phyloP scores from a whole-genome alignment of 2,797 vertebrate genomes.

The Gila robusta region DNA sequence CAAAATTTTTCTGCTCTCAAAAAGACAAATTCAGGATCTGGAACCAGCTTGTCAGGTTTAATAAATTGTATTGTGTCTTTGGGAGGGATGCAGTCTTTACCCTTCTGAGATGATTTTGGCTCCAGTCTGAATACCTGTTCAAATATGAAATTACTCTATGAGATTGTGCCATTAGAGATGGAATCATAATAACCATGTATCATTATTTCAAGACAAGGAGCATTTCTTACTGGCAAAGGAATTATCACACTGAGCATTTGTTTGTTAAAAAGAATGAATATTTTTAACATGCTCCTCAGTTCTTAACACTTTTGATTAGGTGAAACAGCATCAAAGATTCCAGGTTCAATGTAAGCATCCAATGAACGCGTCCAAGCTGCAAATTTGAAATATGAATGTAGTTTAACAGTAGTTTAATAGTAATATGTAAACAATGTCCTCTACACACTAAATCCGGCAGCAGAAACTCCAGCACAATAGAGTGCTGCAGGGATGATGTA shows the following conservation, averaged over 20 bases:
- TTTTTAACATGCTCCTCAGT: neutral
- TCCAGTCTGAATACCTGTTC: constrained; percentile 17
- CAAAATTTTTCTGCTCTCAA: neutral
- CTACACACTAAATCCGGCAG: no score
- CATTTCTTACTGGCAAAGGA: neutral
- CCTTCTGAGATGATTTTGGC: constrained; percentile 36
- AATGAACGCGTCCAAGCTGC: neutral
- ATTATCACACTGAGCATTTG: neutral
- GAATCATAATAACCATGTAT: neutral
- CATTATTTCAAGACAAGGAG: constrained; percentile 1
- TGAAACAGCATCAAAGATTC: neutral
- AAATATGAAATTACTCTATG: constrained; percentile 9
- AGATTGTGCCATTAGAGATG: neutral
- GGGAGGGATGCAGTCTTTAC: constrained; percentile 29
- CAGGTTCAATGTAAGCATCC: neutral
- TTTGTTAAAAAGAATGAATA: neutral
- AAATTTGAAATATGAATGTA: neutral
- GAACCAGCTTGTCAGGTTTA: constrained; percentile 47
- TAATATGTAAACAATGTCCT: neutral
- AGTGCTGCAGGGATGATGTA: neutral
- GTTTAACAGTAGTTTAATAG: neutral
- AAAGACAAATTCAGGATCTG: constrained; percentile 31
- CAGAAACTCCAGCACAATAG: neutral
- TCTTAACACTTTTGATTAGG: neutral
- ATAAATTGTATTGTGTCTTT: constrained; percentile 48